Evolutionary conservation across 37 sponge, comb jelly and placozoan genomes (phyloP), one percentile per base, ranked within the genome.

Genomic region (Bolinopsis microptera): DNA sequence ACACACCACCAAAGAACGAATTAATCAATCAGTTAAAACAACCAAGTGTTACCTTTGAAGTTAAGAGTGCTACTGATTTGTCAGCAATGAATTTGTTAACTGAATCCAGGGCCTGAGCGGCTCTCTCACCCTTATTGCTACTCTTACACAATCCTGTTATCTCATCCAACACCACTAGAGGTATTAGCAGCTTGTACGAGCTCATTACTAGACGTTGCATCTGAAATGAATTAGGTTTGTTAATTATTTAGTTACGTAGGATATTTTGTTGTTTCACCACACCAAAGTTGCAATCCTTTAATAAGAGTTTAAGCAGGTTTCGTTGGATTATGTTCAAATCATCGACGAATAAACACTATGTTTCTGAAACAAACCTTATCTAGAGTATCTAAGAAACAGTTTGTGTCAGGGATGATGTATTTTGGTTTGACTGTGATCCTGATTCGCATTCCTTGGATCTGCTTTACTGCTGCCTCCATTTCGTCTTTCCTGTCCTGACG

Each of bases 1-100:
- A n/a, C n/a, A n/a, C n/a, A n/a, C n/a, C n/a, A n/a, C n/a, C n/a
- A n/a, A n/a, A n/a, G n/a, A n/a, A n/a, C n/a, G n/a, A n/a, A n/a
- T n/a, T n/a, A n/a, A n/a, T n/a, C n/a, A n/a, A n/a, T n/a, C n/a
- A n/a, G n/a, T n/a, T n/a, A n/a, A n/a, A n/a, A n/a, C n/a, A n/a
- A n/a, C n/a, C n/a, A n/a, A n/a, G n/a, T n/a, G n/a, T n/a, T 86
- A 86, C 90, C 90, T 41, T 86, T 23, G 90, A 86, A 24, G 90
- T 86, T 25, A 86, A 0, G 48, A 86, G 90, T 16, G 61, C 26
- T 0, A 86, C 90, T 28, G 90, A 16, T 27, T 86, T 86, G 31
- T 41, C 61, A 21, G 38, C 3, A 18, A 86, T 86, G 30, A 86
- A 28, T 0, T 28, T 39, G 9, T 21, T 18, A 24, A 86, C 90